Percentiles rank a stretch among this genome's conserved stretches.
Evolutionary conservation across 2,113 vertebrate species (phyloP).

Genomic region (Scomber colias): DNA sequence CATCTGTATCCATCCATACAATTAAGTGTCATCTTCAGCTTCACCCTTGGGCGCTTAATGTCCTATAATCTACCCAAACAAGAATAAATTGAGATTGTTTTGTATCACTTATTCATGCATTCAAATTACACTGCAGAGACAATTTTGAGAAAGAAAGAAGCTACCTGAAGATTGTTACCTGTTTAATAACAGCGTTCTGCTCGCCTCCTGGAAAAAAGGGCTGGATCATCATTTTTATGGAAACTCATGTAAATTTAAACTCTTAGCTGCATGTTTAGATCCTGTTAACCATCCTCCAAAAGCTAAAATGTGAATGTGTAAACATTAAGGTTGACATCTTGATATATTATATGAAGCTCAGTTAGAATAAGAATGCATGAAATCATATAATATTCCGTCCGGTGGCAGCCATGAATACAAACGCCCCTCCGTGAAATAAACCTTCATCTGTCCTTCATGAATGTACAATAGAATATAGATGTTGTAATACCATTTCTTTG

Average conservation of each 20-base stretch:
- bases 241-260: not conserved
- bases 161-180: not conserved
- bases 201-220: not conserved
- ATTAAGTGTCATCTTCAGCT: too few relatives aligned
- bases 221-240: conserved; percentile 15
- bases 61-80: too few relatives aligned
- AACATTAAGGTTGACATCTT: conserved; percentile 1
- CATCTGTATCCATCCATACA: too few relatives aligned
- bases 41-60: too few relatives aligned
- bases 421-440: conserved; percentile 4
- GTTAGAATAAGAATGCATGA: conserved; percentile 24
- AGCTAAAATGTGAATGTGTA: not conserved
- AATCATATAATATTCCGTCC: conserved; percentile 10
- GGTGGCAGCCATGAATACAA: conserved; percentile 19
- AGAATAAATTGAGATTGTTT: too few relatives aligned
- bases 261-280: not conserved
- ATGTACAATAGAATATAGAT: conserved; percentile 2
- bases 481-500: not conserved
- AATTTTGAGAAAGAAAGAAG: too few relatives aligned
- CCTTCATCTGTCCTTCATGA: not conserved
- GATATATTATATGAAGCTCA: not conserved
- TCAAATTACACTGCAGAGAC: not conserved
- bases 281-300: not conserved
- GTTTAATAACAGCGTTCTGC: not conserved
- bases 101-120: not conserved